These are phyloP conservation scores for Peromyscus attwateri DNA, from an alignment of 2,797 vertebrate species.

Conservation along the genomic window DNA sequence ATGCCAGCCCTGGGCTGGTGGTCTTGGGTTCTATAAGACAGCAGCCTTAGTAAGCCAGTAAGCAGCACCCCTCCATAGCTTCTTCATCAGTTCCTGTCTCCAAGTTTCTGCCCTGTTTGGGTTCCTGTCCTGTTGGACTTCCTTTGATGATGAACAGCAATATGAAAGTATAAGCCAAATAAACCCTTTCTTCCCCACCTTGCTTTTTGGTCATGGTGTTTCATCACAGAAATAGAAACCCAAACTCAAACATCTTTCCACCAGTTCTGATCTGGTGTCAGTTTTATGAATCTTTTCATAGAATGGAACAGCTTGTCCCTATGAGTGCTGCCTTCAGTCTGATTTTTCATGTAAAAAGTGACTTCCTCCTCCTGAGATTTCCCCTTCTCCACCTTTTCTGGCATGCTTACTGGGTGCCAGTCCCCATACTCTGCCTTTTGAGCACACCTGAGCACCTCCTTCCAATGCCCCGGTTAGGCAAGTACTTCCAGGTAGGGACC, in stretches of 20 bases:
- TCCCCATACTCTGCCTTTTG: neutral
- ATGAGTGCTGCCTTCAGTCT: neutral
- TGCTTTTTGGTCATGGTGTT: neutral
- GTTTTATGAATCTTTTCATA: neutral
- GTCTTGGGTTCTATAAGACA: neutral
- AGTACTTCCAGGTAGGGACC: neutral
- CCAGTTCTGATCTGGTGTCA: neutral
- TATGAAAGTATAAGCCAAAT: neutral
- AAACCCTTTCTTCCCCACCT: neutral
- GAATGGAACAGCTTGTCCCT: neutral
- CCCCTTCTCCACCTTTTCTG: too few relatives aligned
- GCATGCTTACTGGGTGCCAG: neutral
- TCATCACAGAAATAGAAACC: neutral
- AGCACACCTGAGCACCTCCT: too few relatives aligned
- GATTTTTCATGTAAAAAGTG: neutral
- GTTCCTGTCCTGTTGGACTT: neutral
- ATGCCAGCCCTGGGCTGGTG: neutral
- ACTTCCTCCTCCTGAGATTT: neutral
- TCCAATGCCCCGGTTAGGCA: neutral
- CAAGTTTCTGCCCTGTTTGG: neutral
- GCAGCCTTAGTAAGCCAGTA: too few relatives aligned
- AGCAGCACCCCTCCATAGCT: too few relatives aligned
- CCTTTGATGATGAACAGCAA: neutral
- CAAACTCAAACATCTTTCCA: neutral
- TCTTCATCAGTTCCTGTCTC: neutral